Base-by-base conservation (phyloP, 2,888 invertebrate species). In the Nasonia oneida region DNA sequence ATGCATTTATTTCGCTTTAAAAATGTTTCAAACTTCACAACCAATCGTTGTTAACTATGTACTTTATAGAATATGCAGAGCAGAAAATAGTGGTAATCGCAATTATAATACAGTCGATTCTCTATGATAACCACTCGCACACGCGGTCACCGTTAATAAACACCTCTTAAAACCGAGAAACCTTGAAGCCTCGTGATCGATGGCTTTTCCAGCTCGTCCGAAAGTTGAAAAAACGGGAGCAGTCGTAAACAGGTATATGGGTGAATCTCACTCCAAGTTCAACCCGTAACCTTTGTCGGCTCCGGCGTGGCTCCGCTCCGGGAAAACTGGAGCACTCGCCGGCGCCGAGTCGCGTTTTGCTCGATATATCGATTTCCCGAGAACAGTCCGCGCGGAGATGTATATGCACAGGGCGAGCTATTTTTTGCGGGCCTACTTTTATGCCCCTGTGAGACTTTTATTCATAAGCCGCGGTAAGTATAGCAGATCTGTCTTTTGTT, bases 311-410 rank as follows among this genome's bases (percentile, higher is more conserved):
- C 39, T 71, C 71, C 6, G 23, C 29, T 8, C n/a, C 3, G 61
- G n/a, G 50, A 57, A 87, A 87, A 84, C 57, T 81, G 81, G 86
- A 82, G 23, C 81, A 71, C 23, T 4, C 37, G 23, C 37, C 37
- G 23, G 37, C 18, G 37, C 37, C 71, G 57, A 33, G 53, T 29
- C 39, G 76, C 80, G 37, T 89, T 29, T 57, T 79, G 83, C 84
- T 92, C 91, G 90, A 92, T 92, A 92, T 91, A 92, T 92, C 90
- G 92, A 92, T 91, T 89, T 89, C 87, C 86, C 80, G 64, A 80
- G 88, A 87, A 88, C 53, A 15, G 14, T 23, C 37, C 37, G 37
- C 53, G 33, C 42, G 50, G 29, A 53, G 50, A 33, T 57, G 53
- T 39, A 70, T 23, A 61, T 12, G 15, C 33, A 12, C 77, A 14